phyloP scores from a whole-genome alignment of 2,113 vertebrate species.

The Nesogale talazaci region DNA sequence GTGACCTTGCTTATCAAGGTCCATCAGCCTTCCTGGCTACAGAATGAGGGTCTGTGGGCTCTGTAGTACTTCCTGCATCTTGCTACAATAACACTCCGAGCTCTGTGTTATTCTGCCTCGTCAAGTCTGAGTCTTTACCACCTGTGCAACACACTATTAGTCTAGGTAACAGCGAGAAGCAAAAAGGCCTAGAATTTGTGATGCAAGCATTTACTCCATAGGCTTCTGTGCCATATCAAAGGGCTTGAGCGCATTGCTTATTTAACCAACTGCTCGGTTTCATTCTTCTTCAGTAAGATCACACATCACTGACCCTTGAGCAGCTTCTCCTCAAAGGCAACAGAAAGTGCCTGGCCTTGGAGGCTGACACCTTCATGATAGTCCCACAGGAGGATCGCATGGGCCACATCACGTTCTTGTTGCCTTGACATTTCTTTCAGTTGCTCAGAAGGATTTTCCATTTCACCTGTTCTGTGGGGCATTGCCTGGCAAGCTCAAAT shows the following conservation, averaged over 20 bases:
- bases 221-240: constrained; percentile 44
- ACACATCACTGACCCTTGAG: constrained; percentile 24
- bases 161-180: not conserved
- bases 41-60: not conserved
- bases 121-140: constrained; percentile 34
- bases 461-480: not conserved
- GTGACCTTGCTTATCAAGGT: not conserved
- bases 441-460: constrained; percentile 38
- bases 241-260: constrained; percentile 39
- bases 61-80: not conserved
- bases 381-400: not conserved
- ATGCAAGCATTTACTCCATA: constrained; percentile 32
- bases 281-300: constrained; percentile 9
- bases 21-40: not conserved
- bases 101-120: not conserved
- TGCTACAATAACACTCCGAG: not conserved
- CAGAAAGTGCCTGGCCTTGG: constrained; percentile 19
- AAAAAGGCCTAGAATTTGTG: constrained; percentile 48
- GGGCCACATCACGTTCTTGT: constrained; percentile 22
- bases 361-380: constrained; percentile 50
- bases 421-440: constrained; percentile 54
- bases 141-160: constrained; percentile 18
- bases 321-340: not conserved
- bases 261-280: constrained; percentile 40
- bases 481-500: not conserved